Base-by-base conservation (phyloP, 2,113 vertebrate species). In the Mixornis gularis region DNA sequence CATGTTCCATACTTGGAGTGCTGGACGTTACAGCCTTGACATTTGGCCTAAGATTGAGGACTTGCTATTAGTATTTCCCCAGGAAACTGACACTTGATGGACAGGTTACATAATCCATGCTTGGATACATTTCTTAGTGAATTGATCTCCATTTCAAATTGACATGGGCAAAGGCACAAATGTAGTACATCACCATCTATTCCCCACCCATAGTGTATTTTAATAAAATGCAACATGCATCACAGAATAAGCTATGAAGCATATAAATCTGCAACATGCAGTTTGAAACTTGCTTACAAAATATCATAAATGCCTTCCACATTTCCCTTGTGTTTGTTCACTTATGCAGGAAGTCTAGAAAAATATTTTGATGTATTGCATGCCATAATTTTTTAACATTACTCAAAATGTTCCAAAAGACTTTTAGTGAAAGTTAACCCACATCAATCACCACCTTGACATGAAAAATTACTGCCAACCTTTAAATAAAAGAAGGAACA, bases 351-450 rank as follows among this genome's bases (percentile, higher is more conserved):
- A 95, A 96, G 88, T 60, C 87, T 91, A 87, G 87, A 94, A 95
- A 97, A 95, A 95, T 92, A 94, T 96, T 95, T 88, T 87, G 81
- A 91, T 95, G 79, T 84, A 94, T 95, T 94, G 41, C 90, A 93
- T 92, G 65, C 58, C 77, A 79, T 77, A 91, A 74, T 96, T 96
- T 88, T 88, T 95, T 95, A 95, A 89, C 88, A 94, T 93, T 89
- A 96, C 72, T 96, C 93, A 97, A 92, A 95, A 96, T 80, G 90
- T 96, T 97, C 87, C 88, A 89, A 85, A 94, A 94, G 87, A 51
- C 83, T 96, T 95, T 94, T 93, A 95, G 83, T 91, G 66, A 90
- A 96, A 95, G 66, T 94, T 96, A 97, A 97, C 94, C 83, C 71
- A 73, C 85, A 95, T 95, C 96, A 97, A 93, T 96, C 92, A 94